Conservation (phyloP, 2,888 invertebrate genomes). For the Cryptus armator region DNA sequence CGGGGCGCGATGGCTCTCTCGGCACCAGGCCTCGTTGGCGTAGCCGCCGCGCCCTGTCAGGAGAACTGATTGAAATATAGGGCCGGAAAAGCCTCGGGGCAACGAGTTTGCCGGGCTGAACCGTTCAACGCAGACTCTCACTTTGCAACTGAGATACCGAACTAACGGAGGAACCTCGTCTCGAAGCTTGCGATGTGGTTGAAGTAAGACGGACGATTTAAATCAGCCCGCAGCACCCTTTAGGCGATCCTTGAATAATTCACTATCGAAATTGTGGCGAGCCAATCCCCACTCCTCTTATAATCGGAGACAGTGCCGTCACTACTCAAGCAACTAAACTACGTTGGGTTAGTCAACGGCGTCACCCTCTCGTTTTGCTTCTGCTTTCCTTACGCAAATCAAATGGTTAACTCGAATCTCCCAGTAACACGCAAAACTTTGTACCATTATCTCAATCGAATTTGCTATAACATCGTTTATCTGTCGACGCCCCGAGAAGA, state of each 20-base stretch:
- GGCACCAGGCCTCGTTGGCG: constrained; percentile 53
- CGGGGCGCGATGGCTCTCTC: constrained; percentile 8
- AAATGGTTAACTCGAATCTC: constrained; percentile 27
- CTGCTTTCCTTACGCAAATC: constrained; percentile 38
- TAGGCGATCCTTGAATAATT: constrained; percentile 79
- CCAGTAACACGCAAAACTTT: constrained; percentile 2
- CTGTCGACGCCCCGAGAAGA: too few species aligned
- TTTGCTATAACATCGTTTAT: too few species aligned
- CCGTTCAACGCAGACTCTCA: constrained; percentile 62
- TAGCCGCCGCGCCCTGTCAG: constrained; percentile 78
- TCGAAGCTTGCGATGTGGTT: constrained; percentile 60
- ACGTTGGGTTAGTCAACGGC: constrained; percentile 2
- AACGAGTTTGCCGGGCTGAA: constrained; percentile 73
- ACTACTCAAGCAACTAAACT: constrained; percentile 44
- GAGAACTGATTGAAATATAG: constrained; percentile 84
- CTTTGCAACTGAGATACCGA: constrained; percentile 27
- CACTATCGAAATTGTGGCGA: constrained; percentile 79
- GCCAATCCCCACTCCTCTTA: constrained; percentile 66
- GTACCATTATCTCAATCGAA: too few species aligned
- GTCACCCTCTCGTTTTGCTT: constrained; percentile 29
- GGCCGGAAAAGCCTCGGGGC: constrained; percentile 80
- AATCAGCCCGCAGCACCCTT: constrained; percentile 78
- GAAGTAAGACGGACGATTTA: constrained; percentile 79
- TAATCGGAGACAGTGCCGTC: constrained; percentile 71
- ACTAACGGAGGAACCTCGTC: constrained; percentile 39